phyloP scores from a whole-genome alignment of 2,888 invertebrate species.

The Eurytoma adleriae region DNA sequence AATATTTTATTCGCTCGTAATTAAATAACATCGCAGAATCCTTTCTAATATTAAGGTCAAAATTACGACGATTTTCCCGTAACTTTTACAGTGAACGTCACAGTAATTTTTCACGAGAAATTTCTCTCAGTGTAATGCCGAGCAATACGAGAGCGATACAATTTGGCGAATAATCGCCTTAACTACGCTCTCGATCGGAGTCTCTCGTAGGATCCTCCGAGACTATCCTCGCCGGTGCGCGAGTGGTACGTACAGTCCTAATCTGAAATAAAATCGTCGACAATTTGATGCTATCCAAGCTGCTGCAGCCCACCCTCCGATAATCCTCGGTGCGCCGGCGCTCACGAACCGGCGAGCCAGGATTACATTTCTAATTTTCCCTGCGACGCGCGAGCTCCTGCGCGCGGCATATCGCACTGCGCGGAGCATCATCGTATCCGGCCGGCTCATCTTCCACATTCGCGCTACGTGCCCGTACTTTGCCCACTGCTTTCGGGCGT shows the following conservation, averaged over 20 bases:
- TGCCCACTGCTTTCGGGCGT: too few relatives aligned
- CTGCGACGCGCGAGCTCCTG: neutral
- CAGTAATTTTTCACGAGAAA: too few relatives aligned
- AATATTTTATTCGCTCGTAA: too few relatives aligned
- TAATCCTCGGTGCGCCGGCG: constrained; percentile 27
- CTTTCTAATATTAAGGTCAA: too few relatives aligned
- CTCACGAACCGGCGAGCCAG: neutral
- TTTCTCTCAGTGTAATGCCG: too few relatives aligned
- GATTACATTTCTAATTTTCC: constrained; percentile 55
- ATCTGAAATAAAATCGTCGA: constrained; percentile 56
- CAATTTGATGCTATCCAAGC: constrained; percentile 23
- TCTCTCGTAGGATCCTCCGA: constrained; percentile 13
- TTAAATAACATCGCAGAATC: too few relatives aligned
- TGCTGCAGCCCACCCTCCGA: neutral
- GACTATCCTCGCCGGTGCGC: constrained; percentile 5
- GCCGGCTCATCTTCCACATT: too few relatives aligned
- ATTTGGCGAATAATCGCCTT: constrained; percentile 18
- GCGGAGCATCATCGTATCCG: neutral
- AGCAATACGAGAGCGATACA: neutral
- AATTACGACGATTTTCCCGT: too few relatives aligned
- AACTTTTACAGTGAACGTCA: too few relatives aligned
- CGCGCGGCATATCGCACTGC: neutral
- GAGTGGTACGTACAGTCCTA: constrained; percentile 30
- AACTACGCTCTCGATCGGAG: constrained; percentile 18
- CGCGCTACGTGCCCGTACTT: too few relatives aligned